Evolutionary conservation across 2,113 vertebrate species (phyloP), one percentile per base, ranked within the genome.

Genomic region (Callopanchax toddi): DNA sequence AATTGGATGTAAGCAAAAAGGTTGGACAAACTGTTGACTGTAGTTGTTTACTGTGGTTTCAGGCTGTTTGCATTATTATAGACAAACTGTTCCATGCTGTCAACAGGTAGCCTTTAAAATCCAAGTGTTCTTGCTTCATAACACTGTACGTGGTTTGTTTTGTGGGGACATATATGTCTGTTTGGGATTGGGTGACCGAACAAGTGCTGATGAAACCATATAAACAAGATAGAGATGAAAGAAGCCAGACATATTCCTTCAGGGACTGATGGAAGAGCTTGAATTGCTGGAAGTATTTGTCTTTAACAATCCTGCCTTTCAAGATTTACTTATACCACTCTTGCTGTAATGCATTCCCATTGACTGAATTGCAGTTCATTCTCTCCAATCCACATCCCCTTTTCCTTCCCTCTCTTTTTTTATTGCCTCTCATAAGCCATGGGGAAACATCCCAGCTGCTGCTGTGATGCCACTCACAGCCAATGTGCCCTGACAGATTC

Each of bases 401-500:
- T 57, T 52, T 59, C 51, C 57, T 56, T 23, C 50, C 42, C 58
- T 53, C 70, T 63, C 56, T 82, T 60, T 82, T 58, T 86, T 85
- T 87, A 89, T 88, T 89, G 85, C 85, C 85, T 88, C 83, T 85
- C 79, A 84, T 85, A 68, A 82, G 79, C 82, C 42, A 52, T 65
- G 73, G 75, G 84, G 75, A 79, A 81, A 79, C 74, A 63, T 82
- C 81, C 78, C 68, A 78, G 85, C 70, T 78, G 82, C 80, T 18
- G 51, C 73, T 55, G 60, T 87, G 88, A 89, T 83, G 87, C 83
- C 86, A 84, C 79, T 90, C 82, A 78, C 25, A 50, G 71, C 69
- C 81, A 84, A 89, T 87, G 81, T 55, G 50, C 61, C 64, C 74
- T 91, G 91, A 92, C 90, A 89, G 84, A 87, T 90, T 89, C 89